phyloP scores from a whole-genome alignment of 2,113 vertebrate genomes.

The Anthoscopus minutus region DNA sequence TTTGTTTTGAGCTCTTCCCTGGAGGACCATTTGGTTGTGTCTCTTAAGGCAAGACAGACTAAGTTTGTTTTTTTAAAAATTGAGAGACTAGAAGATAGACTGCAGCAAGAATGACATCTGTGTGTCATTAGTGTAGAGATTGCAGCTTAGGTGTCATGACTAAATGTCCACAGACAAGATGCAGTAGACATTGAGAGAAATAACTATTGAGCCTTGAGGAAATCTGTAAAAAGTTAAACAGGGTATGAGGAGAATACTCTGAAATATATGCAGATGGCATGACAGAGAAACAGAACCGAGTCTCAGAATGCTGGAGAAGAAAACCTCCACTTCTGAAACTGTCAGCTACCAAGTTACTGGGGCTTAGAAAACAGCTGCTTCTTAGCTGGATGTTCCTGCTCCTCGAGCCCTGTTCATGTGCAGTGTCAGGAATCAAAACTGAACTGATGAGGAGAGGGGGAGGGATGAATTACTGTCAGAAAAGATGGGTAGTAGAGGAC shows the following conservation, averaged over 20 bases:
- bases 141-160: background rate
- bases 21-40: background rate
- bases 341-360: background rate
- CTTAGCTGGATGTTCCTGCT: background rate
- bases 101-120: background rate
- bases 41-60: background rate
- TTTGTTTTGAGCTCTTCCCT: background rate
- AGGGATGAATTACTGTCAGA: background rate
- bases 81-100: background rate
- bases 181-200: background rate
- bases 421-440: background rate
- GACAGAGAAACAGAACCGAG: background rate
- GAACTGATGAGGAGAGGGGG: background rate
- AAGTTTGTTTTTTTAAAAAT: background rate
- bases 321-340: background rate
- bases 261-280: background rate
- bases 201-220: background rate
- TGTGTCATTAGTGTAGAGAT: background rate
- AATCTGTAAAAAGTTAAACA: constrained; percentile 8
- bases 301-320: background rate
- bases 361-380: background rate
- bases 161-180: background rate
- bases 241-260: background rate
- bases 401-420: background rate
- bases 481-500: background rate